Evolutionary conservation across 2,888 invertebrate genomes (phyloP).

Genomic region (Eledone cirrhosa): DNA sequence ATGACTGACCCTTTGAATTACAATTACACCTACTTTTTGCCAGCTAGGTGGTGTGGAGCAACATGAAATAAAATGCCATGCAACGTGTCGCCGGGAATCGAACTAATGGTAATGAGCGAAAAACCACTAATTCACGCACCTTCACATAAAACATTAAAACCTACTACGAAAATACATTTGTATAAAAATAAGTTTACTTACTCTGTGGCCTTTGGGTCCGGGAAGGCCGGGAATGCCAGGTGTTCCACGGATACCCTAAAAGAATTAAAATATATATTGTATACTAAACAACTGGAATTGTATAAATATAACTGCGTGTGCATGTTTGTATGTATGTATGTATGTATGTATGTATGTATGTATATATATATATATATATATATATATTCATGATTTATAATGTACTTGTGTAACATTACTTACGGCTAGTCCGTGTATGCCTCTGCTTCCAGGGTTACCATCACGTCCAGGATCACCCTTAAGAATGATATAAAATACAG

Average conservation of each 20-base stretch:
- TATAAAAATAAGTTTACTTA: conserved; percentile 32
- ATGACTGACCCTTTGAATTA: too few relatives aligned
- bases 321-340: background rate
- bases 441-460: background rate
- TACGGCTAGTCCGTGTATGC: background rate
- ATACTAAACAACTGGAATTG: too few relatives aligned
- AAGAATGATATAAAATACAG: background rate
- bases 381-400: too few relatives aligned
- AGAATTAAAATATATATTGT: background rate
- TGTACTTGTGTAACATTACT: background rate
- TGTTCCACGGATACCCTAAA: conserved; percentile 53
- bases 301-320: background rate
- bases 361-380: too few relatives aligned
- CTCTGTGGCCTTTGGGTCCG: conserved; percentile 54
- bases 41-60: too few relatives aligned
- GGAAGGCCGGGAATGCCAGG: conserved; percentile 59
- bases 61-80: too few relatives aligned
- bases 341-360: background rate
- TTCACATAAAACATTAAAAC: too few relatives aligned
- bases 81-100: too few relatives aligned
- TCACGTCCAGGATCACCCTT: conserved; percentile 24
- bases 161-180: too few relatives aligned
- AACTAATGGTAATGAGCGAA: too few relatives aligned
- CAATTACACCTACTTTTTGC: too few relatives aligned
- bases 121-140: too few relatives aligned